Evolutionary conservation across 2,113 vertebrate species (phyloP), one percentile per base, ranked within the genome.

Genomic region (Blennius ocellaris): DNA sequence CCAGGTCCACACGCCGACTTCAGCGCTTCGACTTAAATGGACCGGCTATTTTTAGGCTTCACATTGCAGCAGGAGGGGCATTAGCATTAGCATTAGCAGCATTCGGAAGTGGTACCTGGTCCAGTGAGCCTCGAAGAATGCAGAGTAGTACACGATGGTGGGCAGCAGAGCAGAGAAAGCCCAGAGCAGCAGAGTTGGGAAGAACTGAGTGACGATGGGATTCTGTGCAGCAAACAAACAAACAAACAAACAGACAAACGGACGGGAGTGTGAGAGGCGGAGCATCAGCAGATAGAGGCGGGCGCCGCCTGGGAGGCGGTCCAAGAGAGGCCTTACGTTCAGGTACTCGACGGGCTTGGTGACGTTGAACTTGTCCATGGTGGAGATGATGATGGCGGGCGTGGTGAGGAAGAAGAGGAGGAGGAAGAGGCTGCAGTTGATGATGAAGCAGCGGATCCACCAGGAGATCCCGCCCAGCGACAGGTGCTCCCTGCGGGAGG

Each of bases 351-450:
- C 97, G 0, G 97, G 97, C 83, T 99, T 99, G 83, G 97, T 99
- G 80, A 99, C 97, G 10, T 99, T 99, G 90, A 99, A 99, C 93
- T 99, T 99, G 95, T 99, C 97, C 97, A 99, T 99, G 56, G 97
- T 99, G 80, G 95, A 96, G 93, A 99, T 99, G 91, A 99, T 99
- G 90, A 99, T 99, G 82, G 97, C 97, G 0, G 97, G 97, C 0
- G 97, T 98, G 66, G 97, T 99, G 90, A 99, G 97, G 92, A 99
- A 99, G 94, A 99, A 99, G 72, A 99, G 97, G 43, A 99, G 93
- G 72, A 99, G 88, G 91, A 99, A 99, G 85, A 99, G 97, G 85
- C 97, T 95, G 61, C 95, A 94, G n/a, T 99, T 99, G 91, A 99
- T 99, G 87, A 99, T 92, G 1, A 99, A 94, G 88, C 97, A 98